Percentiles rank a stretch among this genome's conserved stretches.
phyloP scores from a whole-genome alignment of 1,140 invertebrate genomes.

The Nephotettix cincticeps region DNA sequence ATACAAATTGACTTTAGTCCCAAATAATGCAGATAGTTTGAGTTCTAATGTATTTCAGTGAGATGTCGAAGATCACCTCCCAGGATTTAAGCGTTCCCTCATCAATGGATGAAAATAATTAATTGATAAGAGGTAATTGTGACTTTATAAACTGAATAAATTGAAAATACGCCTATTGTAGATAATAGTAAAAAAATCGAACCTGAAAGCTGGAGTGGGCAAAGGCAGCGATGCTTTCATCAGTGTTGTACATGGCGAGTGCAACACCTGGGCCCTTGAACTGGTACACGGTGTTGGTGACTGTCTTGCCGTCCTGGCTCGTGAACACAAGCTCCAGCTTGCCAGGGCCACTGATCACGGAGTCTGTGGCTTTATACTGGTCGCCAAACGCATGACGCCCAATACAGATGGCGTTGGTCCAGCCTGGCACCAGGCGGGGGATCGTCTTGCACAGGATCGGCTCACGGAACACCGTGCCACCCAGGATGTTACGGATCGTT shows the following conservation, averaged over 20 bases:
- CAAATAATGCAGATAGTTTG: no score
- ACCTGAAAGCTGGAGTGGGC: constrained; percentile 81
- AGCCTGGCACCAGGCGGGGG: constrained; percentile 82
- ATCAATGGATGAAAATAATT: no score
- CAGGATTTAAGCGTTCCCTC: no score
- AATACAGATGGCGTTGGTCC: constrained; percentile 79
- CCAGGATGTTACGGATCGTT: constrained; percentile 88
- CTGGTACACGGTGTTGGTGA: constrained; percentile 44
- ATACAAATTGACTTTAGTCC: no score
- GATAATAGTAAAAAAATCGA: background rate
- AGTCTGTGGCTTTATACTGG: constrained; percentile 88
- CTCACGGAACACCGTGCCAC: constrained; percentile 88
- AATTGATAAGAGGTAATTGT: no score
- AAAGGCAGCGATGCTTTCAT: constrained; percentile 80
- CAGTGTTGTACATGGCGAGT: constrained; percentile 88
- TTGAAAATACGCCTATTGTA: no score
- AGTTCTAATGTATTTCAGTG: no score
- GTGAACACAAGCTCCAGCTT: constrained; percentile 71
- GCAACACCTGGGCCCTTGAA: constrained; percentile 70
- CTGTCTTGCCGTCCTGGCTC: constrained; percentile 54
- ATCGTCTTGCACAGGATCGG: constrained; percentile 89
- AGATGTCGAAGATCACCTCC: no score
- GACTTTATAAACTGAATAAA: no score
- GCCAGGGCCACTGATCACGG: constrained; percentile 69
- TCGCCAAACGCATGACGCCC: constrained; percentile 89